Percentiles rank a stretch among this genome's conserved stretches.
phyloP scores from a whole-genome alignment of 2,797 vertebrate species.

The Muscicapa striata region DNA sequence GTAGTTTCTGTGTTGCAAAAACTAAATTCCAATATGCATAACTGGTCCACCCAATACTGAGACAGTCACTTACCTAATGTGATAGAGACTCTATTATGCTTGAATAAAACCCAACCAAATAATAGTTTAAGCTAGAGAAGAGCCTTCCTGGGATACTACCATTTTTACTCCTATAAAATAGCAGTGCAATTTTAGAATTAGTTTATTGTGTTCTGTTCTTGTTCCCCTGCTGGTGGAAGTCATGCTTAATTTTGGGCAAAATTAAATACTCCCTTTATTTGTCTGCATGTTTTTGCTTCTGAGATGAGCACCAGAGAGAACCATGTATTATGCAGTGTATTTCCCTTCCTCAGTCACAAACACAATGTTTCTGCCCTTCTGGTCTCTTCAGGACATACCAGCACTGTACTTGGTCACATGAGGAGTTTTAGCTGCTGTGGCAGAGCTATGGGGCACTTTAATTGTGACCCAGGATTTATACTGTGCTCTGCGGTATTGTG shows the following conservation, averaged over 20 bases:
- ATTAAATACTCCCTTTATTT: background rate
- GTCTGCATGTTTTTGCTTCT: background rate
- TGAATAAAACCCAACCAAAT: background rate
- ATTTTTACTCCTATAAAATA: background rate
- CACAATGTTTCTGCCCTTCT: background rate
- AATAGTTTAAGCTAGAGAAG: background rate
- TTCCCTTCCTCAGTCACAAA: background rate
- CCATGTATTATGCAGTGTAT: background rate
- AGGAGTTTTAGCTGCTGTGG: background rate
- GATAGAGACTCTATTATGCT: background rate
- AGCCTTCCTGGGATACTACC: background rate
- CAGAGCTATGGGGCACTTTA: background rate
- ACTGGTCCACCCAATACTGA: background rate
- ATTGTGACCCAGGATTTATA: background rate
- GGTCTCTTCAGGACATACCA: background rate
- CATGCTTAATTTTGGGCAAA: background rate
- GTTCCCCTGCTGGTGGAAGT: background rate
- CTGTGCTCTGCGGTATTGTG: background rate
- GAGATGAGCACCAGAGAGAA: background rate
- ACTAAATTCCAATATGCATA: background rate
- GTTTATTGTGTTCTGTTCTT: background rate
- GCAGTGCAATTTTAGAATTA: background rate
- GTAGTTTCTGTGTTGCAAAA: background rate
- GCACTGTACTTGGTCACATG: fast-evolving
- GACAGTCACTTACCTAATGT: background rate